Evolutionary conservation across 2,113 vertebrate genomes (phyloP).

Genomic region (Brachionichthys hirsutus): DNA sequence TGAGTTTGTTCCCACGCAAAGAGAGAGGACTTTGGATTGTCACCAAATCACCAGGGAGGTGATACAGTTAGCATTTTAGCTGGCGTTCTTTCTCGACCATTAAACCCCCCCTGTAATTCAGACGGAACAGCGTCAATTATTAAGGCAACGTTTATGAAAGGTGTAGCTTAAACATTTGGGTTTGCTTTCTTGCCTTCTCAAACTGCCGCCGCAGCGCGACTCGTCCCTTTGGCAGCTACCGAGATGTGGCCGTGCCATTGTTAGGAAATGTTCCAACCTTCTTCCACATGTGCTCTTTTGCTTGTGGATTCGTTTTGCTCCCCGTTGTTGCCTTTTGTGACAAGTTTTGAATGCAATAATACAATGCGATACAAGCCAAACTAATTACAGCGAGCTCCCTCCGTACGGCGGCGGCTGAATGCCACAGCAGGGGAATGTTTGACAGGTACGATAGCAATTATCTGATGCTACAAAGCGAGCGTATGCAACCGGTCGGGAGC

Average conservation of each 20-base stretch:
- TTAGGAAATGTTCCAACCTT: slow-evolving; percentile 9
- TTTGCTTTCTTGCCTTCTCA: too few relatives aligned
- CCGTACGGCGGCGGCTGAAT: slow-evolving; percentile 1
- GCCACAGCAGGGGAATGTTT: slow-evolving; percentile 5
- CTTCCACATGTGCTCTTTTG: slow-evolving; percentile 5
- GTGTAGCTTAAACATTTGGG: too few relatives aligned
- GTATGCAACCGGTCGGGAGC: neutral
- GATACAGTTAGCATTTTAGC: too few relatives aligned
- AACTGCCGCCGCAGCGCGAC: slow-evolving; percentile 1
- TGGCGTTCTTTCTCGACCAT: neutral
- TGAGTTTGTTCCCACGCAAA: neutral
- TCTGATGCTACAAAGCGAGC: slow-evolving; percentile 3
- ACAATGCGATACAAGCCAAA: slow-evolving; percentile 7
- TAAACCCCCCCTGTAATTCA: too few relatives aligned
- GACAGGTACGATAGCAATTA: slow-evolving; percentile 15
- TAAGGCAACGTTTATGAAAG: too few relatives aligned
- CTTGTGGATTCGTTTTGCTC: slow-evolving; percentile 8
- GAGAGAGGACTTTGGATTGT: neutral
- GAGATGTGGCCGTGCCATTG: slow-evolving; percentile 6
- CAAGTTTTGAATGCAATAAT: slow-evolving; percentile 21
- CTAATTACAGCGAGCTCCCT: slow-evolving; percentile 30
- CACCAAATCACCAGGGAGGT: too few relatives aligned
- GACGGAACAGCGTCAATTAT: too few relatives aligned
- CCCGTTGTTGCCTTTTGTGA: slow-evolving; percentile 26
- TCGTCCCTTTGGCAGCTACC: slow-evolving; percentile 25